Evolutionary conservation across 1,140 invertebrate genomes (phyloP).

Genomic region (Yoshiicerus persimilis): DNA sequence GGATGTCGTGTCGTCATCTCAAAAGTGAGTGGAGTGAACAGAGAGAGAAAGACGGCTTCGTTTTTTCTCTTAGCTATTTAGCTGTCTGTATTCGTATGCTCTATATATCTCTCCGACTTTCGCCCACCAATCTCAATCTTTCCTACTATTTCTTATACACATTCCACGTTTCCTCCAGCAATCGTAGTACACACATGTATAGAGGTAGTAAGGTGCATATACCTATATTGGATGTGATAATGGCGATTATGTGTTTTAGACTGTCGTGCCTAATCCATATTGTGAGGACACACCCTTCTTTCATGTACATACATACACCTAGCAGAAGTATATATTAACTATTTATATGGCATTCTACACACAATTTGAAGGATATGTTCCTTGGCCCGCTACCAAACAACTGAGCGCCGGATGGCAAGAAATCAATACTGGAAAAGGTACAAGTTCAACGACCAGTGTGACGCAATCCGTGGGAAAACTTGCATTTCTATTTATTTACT

Average conservation of each 20-base stretch:
- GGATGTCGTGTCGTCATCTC: background rate
- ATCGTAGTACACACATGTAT: too few species aligned
- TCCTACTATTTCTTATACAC: too few species aligned
- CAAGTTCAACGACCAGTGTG: slow-evolving; percentile 28
- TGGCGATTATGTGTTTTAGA: background rate
- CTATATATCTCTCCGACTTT: background rate
- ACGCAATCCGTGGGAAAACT: slow-evolving; percentile 6
- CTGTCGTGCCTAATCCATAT: background rate
- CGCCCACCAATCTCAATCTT: background rate
- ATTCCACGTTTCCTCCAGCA: too few species aligned
- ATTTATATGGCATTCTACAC: background rate
- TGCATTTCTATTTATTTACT: background rate
- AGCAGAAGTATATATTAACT: too few species aligned
- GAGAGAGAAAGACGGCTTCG: background rate
- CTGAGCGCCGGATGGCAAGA: background rate
- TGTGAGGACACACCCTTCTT: background rate
- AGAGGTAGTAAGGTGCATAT: too few species aligned
- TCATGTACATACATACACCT: background rate
- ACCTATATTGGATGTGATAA: background rate
- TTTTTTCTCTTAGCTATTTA: background rate
- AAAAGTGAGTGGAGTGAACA: background rate
- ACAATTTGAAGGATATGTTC: background rate
- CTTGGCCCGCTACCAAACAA: slow-evolving; percentile 17
- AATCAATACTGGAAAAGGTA: slow-evolving; percentile 25
- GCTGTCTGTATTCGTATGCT: background rate